phyloP scores from a whole-genome alignment of 2,113 vertebrate species.

The Anarrhichthys ocellatus region DNA sequence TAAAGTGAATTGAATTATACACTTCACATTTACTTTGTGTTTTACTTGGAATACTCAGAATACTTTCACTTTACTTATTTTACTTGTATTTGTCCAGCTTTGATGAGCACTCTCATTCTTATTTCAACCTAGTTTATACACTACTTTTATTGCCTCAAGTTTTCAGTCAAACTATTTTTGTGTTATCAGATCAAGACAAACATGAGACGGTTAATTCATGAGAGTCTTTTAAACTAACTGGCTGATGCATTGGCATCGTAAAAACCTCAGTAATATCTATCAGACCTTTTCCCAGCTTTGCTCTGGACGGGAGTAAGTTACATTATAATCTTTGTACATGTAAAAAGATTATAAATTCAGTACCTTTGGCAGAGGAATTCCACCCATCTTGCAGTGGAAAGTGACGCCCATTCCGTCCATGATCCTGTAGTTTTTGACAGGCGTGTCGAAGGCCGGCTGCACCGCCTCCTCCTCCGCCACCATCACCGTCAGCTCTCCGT shows the following conservation, averaged over 20 bases:
- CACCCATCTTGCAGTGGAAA: constrained; percentile 94
- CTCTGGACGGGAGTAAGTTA: neutral
- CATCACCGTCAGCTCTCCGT: constrained; percentile 91
- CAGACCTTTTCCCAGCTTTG: neutral
- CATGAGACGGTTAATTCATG: neutral
- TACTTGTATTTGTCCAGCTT: no score
- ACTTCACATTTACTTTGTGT: no score
- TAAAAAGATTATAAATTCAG: neutral
- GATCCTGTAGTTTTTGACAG: constrained; percentile 94
- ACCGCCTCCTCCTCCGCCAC: constrained; percentile 88
- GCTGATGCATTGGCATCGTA: no score
- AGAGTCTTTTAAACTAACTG: no score
- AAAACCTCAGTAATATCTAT: neutral
- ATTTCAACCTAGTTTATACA: no score
- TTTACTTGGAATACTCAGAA: no score
- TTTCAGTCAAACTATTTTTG: no score
- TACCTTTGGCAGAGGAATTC: constrained; percentile 96
- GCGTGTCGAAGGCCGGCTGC: constrained; percentile 89
- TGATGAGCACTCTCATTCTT: no score
- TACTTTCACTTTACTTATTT: no score
- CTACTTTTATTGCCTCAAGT: no score
- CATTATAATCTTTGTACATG: neutral
- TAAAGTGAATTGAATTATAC: no score
- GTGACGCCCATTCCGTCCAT: constrained; percentile 95
- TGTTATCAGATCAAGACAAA: neutral